Conservation (phyloP, 2,113 vertebrate genomes). For the Numida meleagris region DNA sequence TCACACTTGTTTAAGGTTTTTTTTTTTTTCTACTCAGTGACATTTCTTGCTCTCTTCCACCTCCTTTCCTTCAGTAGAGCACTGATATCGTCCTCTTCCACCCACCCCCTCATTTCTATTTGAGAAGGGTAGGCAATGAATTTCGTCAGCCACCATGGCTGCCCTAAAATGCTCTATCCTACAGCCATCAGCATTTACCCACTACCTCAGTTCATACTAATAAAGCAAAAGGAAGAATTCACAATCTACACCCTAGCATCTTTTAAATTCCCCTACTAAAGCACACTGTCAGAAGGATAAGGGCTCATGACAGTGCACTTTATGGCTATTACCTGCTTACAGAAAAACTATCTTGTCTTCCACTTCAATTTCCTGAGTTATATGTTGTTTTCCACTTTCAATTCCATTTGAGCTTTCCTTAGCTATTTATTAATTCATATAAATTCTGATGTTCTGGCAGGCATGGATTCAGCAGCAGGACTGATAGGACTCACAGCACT, state of each 20-base stretch:
- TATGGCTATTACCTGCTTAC: neutral
- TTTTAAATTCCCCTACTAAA: neutral
- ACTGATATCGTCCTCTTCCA: neutral
- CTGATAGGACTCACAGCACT: neutral
- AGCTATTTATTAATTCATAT: neutral
- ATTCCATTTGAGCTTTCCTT: neutral
- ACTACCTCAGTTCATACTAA: neutral
- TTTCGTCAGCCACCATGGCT: neutral
- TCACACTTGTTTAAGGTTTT: neutral
- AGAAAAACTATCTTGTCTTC: neutral
- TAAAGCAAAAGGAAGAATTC: neutral
- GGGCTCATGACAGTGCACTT: neutral
- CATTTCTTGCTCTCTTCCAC: neutral
- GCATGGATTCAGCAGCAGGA: neutral
- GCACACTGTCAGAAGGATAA: neutral
- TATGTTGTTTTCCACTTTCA: neutral
- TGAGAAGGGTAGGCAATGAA: neutral
- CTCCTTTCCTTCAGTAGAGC: neutral
- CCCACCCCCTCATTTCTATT: neutral
- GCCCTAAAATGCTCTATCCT: neutral
- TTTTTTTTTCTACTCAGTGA: neutral
- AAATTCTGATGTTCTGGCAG: neutral
- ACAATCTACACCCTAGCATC: neutral
- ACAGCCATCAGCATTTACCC: neutral
- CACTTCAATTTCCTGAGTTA: neutral